phyloP scores from a whole-genome alignment of 2,113 vertebrate species.

The Limnothrissa miodon region DNA sequence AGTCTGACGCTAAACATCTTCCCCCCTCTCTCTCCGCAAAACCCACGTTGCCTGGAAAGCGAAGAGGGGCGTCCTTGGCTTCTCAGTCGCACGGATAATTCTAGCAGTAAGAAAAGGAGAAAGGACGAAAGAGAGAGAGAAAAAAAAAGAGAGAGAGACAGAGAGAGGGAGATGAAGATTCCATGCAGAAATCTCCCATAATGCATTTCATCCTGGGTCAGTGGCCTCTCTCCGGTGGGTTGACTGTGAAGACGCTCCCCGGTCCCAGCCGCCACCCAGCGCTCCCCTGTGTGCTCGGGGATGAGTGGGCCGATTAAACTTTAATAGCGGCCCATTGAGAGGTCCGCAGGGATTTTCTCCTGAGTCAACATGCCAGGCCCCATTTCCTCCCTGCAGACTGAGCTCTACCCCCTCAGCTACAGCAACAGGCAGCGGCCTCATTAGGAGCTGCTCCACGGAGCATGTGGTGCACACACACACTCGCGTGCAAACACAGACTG shows the following conservation, averaged over 20 bases:
- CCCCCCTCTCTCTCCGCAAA: background rate
- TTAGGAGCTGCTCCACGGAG: background rate
- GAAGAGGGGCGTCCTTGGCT: background rate
- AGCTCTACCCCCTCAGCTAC: background rate
- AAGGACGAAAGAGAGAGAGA: background rate
- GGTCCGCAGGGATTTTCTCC: conserved; percentile 67
- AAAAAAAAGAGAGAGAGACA: background rate
- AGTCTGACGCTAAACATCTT: background rate
- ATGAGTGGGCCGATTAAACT: conserved; percentile 64
- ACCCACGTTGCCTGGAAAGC: conserved; percentile 11
- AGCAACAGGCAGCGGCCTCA: background rate
- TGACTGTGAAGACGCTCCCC: background rate
- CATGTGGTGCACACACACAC: background rate
- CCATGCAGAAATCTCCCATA: background rate
- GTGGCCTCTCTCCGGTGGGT: background rate
- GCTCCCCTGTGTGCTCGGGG: conserved; percentile 9
- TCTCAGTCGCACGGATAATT: background rate
- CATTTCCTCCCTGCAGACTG: conserved; percentile 69
- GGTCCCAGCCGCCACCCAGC: background rate
- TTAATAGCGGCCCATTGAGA: conserved; percentile 65
- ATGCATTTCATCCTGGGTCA: conserved; percentile 7
- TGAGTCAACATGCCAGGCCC: conserved; percentile 75
- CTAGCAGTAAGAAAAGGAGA: background rate
- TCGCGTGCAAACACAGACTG: too few species aligned
- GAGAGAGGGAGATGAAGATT: background rate